Percentiles rank a stretch among this genome's conserved stretches.
These are phyloP conservation scores for Drosophila algonquin DNA, from an alignment of 2,888 invertebrate species.

Conservation along the genomic window DNA sequence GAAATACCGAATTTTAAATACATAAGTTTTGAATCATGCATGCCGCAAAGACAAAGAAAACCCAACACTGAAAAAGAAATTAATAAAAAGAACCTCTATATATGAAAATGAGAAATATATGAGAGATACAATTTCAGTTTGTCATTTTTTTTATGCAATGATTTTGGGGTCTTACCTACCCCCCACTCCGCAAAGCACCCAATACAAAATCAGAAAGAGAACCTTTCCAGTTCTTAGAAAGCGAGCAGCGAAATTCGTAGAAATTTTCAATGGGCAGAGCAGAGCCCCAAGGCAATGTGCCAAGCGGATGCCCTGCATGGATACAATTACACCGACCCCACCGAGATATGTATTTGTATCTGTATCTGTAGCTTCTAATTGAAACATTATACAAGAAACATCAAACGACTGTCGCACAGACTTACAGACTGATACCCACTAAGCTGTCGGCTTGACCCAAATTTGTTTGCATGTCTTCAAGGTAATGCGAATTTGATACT, in stretches of 20 bases:
- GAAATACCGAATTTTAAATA: conserved; percentile 56
- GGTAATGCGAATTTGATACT: conserved; percentile 74
- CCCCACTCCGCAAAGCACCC: background rate
- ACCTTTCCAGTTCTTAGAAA: conserved; percentile 56
- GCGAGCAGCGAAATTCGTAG: conserved; percentile 45
- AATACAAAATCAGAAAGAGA: conserved; percentile 26
- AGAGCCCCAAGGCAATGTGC: conserved; percentile 45
- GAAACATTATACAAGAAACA: conserved; percentile 50
- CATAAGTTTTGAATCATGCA: conserved; percentile 42
- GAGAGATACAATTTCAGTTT: conserved; percentile 49
- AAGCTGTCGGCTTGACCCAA: conserved; percentile 59
- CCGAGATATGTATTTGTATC: conserved; percentile 30
- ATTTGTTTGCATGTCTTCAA: conserved; percentile 64
- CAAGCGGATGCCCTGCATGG: conserved; percentile 42
- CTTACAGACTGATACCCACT: conserved; percentile 3
- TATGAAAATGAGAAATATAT: conserved; percentile 39
- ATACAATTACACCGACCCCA: conserved; percentile 1
- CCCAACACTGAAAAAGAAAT: conserved; percentile 25
- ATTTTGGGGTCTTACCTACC: conserved; percentile 47
- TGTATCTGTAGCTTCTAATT: conserved; percentile 62
- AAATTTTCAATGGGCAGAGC: conserved; percentile 35
- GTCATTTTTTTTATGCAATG: conserved; percentile 35
- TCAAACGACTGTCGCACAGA: conserved; percentile 46
- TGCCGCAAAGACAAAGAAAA: conserved; percentile 35
- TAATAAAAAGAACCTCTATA: conserved; percentile 23